Evolutionary conservation across 2,888 invertebrate genomes (phyloP).

Genomic region (Nyleta sp.): DNA sequence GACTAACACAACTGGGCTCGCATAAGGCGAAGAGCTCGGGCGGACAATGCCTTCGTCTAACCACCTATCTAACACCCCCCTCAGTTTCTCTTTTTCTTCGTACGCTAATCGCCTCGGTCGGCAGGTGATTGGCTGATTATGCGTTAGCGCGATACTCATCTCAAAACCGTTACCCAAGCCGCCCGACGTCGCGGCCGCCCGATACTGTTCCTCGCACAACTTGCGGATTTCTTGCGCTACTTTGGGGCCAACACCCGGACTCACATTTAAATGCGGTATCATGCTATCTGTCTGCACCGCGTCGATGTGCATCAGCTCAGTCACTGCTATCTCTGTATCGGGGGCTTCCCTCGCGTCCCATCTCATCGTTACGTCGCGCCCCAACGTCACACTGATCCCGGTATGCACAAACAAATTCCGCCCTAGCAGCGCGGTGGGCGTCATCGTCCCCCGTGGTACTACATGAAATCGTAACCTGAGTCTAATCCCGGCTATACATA

Average conservation of each 20-base stretch:
- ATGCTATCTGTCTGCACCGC: not conserved
- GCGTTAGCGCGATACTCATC: conserved; percentile 5
- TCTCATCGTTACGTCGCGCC: not conserved
- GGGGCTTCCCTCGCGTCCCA: not conserved
- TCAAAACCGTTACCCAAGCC: conserved; percentile 1
- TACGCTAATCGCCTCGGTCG: conserved; percentile 8
- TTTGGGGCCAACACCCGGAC: not conserved
- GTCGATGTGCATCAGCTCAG: conserved; percentile 15
- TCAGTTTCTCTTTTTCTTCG: conserved; percentile 4
- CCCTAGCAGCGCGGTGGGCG: not conserved
- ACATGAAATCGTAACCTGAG: conserved; percentile 1
- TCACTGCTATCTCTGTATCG: not conserved
- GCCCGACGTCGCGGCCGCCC: not conserved
- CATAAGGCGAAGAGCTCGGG: conserved; percentile 15
- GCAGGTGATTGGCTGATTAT: conserved; percentile 26
- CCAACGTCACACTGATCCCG: not conserved
- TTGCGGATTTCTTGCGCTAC: not conserved
- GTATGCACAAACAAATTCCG: not conserved
- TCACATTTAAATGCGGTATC: not conserved
- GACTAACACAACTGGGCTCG: conserved; percentile 11
- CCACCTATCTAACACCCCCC: conserved; percentile 5
- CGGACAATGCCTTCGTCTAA: not conserved
- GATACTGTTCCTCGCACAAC: not conserved
- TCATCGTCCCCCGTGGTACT: conserved; percentile 20
- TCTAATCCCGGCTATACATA: not conserved